phyloP scores from a whole-genome alignment of 1,140 invertebrate species.

The Scaptomyza hsui region DNA sequence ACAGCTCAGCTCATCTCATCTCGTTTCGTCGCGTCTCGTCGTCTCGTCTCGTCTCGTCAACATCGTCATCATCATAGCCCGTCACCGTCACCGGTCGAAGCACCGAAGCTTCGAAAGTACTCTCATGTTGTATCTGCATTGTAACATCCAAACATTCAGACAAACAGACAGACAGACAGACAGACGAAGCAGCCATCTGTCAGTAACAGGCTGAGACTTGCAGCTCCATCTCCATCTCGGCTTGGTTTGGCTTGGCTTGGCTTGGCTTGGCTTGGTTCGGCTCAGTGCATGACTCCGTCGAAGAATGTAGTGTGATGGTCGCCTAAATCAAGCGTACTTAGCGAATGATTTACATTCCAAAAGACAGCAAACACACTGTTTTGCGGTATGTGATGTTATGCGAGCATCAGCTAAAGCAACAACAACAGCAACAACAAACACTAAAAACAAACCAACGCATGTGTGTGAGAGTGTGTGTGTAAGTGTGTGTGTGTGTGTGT shows the following conservation, averaged over 20 bases:
- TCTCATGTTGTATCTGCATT: conserved; percentile 79
- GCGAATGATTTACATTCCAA: conserved; percentile 84
- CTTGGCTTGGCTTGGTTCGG: conserved; percentile 1
- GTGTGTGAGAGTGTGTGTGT: conserved; percentile 4
- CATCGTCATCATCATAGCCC: conserved; percentile 51
- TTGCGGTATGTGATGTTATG: conserved; percentile 83
- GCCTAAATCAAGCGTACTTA: conserved; percentile 84
- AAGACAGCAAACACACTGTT: conserved; percentile 84
- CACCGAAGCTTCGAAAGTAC: conserved; percentile 58
- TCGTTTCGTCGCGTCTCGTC: conserved; percentile 56
- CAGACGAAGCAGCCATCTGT: conserved; percentile 58
- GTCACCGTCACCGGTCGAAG: conserved; percentile 10
- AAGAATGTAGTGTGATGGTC: conserved; percentile 82
- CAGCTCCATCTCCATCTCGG: conserved; percentile 4
- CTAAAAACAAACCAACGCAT: conserved; percentile 30
- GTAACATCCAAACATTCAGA: conserved; percentile 62
- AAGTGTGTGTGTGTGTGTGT: conserved; percentile 31
- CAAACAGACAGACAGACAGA: conserved; percentile 8
- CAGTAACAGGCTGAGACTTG: conserved; percentile 43
- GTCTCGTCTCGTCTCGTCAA: conserved; percentile 59
- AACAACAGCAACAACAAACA: conserved; percentile 35
- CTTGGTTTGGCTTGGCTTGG: background rate
- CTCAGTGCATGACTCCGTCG: conserved; percentile 46
- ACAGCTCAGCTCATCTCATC: too few relatives aligned
- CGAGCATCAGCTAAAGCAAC: conserved; percentile 58